phyloP scores from a whole-genome alignment of 2,113 vertebrate genomes.

The Eptesicus fuscus region DNA sequence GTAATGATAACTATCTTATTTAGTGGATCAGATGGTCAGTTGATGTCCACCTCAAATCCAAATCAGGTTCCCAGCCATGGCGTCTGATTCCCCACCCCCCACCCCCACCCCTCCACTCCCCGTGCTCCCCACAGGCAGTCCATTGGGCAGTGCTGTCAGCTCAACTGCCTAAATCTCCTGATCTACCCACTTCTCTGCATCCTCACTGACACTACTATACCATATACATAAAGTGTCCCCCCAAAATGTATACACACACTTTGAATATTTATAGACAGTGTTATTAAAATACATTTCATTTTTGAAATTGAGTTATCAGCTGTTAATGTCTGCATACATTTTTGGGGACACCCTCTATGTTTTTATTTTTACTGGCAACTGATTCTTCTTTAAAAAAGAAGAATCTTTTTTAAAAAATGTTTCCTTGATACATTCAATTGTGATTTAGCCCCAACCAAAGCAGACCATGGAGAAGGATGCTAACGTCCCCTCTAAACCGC shows the following conservation, averaged over 20 bases:
- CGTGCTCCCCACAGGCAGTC: accelerated
- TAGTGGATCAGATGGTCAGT: not conserved
- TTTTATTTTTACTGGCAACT: not conserved
- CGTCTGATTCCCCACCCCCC: not conserved
- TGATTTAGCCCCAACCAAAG: not conserved
- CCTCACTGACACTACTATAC: not conserved
- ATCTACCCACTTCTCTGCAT: not conserved
- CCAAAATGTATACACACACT: too few relatives aligned
- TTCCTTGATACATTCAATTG: not conserved
- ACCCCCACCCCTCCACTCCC: accelerated
- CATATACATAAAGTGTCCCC: too few relatives aligned
- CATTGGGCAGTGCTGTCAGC: not conserved
- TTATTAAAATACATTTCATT: too few relatives aligned
- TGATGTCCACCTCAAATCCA: not conserved
- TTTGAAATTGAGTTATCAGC: too few relatives aligned
- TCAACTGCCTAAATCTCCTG: not conserved
- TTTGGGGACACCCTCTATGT: too few relatives aligned
- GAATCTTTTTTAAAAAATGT: not conserved
- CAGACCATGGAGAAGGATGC: not conserved
- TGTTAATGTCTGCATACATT: too few relatives aligned
- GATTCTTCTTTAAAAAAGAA: too few relatives aligned
- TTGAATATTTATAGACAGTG: too few relatives aligned
- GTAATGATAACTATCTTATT: not conserved
- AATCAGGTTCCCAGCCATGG: not conserved
- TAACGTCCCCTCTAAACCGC: not conserved